Percentiles rank a stretch among this genome's conserved stretches.
phyloP scores from a whole-genome alignment of 2,797 vertebrate genomes.

The Poecilia picta region DNA sequence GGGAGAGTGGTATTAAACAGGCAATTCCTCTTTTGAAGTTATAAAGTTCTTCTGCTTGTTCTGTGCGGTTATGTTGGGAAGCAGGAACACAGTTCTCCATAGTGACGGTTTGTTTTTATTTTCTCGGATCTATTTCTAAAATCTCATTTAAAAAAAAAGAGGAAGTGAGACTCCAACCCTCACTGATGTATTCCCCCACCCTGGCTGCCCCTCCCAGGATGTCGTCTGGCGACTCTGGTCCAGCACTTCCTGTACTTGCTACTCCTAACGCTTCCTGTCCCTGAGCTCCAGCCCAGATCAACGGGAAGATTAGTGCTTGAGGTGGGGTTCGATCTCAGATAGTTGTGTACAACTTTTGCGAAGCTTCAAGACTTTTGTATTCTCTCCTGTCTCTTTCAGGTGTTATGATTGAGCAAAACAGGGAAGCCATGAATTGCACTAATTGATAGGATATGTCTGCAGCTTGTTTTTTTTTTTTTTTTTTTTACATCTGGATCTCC shows the following conservation, averaged over 20 bases:
- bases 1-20: not conserved
- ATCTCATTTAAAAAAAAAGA: constrained; percentile 20
- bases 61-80: not conserved
- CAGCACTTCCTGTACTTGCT: constrained; percentile 72
- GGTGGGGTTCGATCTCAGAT: constrained; percentile 6
- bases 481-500: not conserved
- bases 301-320: constrained; percentile 70
- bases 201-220: constrained; percentile 74
- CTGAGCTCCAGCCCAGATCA: constrained; percentile 68
- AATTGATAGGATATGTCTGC: not conserved
- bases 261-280: constrained; percentile 78
- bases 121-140: constrained; percentile 19
- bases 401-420: not conserved
- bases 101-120: constrained; percentile 20
- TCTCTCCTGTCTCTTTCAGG: not conserved
- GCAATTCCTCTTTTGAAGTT: constrained; percentile 24
- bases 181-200: constrained; percentile 15
- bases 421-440: not conserved
- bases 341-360: not conserved
- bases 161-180: constrained; percentile 44
- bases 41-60: not conserved
- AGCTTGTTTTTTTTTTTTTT: no score
- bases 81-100: constrained; percentile 9
- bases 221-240: constrained; percentile 64
- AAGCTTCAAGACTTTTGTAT: not conserved